These are phyloP conservation scores for Euphonia xanthogaster DNA, from an alignment of 2,797 vertebrate genomes.

Conservation along the genomic window DNA sequence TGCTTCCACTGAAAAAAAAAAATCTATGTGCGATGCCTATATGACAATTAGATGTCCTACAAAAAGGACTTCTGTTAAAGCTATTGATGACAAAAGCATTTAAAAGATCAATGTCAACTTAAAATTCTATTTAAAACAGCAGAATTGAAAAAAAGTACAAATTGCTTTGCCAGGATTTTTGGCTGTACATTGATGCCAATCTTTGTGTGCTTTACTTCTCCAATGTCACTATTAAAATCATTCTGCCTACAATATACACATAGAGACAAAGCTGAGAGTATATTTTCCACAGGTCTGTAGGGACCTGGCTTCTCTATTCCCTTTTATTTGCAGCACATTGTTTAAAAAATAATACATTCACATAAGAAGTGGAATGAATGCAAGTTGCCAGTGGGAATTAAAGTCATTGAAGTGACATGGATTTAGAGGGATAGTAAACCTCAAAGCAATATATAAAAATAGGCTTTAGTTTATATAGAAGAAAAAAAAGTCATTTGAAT, in stretches of 20 bases:
- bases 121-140: not conserved
- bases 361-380: not conserved
- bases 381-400: not conserved
- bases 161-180: not conserved
- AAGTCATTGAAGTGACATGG: not conserved
- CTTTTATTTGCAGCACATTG: not conserved
- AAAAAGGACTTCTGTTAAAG: not conserved
- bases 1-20: not conserved
- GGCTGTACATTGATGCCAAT: not conserved
- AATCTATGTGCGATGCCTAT: not conserved
- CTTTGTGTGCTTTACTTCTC: not conserved
- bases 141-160: not conserved
- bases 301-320: not conserved
- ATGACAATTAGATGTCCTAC: not conserved
- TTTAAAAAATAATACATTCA: constrained; percentile 19
- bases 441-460: not conserved
- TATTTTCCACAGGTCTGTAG: not conserved
- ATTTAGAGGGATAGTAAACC: not conserved
- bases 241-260: not conserved
- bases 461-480: not conserved
- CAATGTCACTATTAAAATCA: not conserved
- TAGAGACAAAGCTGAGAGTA: not conserved
- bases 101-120: not conserved
- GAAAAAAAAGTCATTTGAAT: not conserved
- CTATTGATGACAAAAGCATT: not conserved